Base-by-base conservation (phyloP, 2,888 invertebrate species). In the Diarsia mendica region DNA sequence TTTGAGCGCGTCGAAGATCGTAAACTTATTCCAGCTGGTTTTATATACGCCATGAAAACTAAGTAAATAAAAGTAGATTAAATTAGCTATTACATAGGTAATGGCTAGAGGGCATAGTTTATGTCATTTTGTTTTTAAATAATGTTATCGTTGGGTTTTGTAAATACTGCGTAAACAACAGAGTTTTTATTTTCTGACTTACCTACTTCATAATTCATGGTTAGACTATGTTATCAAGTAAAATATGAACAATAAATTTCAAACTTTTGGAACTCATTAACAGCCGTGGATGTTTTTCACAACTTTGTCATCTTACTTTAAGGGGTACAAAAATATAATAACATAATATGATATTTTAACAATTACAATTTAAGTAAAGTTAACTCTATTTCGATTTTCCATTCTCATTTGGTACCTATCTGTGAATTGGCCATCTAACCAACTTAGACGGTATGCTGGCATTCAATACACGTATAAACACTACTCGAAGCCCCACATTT, bases 11-110 rank as follows among this genome's bases (percentile, higher is more conserved):
- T 18, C 46, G 46, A 46, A 13, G 28, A 55, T 78, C 71, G 68
- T 80, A 83, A 80, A 80, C 61, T 68, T 61, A 48, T 13, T 39
- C 39, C 51, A 44, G 82, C 64, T 78, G 20, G 49, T 72, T 83
- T 80, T 83, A 82, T 82, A 72, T 82, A 72, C 65, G 78, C 70
- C 71, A 83, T 72, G 67, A 79, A 80, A 80, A 80, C 46, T 66
- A 72, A 39, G 60, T 51, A 60, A 64, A 83, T 78, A 77, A 69
- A 80, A 82, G 61, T 72, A 67, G 66, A 80, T 80, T 83, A 83
- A 66, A 80, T 55, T 83, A 15, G n/a, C 68, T 66, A 68, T 82
- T 46, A 58, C 72, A 67, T 28, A 55, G n/a, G 18, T 28, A 28
- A 55, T 28, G 48, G 33, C 51, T 63, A 33, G n/a, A 75, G 18